Conservation (phyloP, 2,888 invertebrate genomes). For the Cerceris rybyensis region DNA sequence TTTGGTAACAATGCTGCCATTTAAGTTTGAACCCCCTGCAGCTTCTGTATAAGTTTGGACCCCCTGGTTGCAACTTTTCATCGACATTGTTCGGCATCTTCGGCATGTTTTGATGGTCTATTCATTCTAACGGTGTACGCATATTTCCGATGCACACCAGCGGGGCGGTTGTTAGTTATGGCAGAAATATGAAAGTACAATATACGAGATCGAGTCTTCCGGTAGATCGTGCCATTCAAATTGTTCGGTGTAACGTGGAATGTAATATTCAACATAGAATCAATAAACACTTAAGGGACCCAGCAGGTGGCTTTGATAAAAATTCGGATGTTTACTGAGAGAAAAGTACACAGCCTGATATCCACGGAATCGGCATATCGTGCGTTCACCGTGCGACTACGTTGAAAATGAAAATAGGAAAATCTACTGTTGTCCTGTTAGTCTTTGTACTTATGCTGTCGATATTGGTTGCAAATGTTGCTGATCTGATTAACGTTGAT, state of each 20-base stretch:
- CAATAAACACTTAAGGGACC: not conserved
- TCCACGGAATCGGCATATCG: conserved; percentile 16
- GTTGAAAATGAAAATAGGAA: conserved; percentile 85
- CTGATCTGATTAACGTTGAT: conserved; percentile 87
- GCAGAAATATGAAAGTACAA: too few species aligned
- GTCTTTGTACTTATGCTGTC: conserved; percentile 86
- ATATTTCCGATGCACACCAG: too few species aligned
- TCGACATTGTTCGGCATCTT: too few species aligned
- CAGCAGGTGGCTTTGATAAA: conserved; percentile 39
- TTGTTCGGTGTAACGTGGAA: not conserved
- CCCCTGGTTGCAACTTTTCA: too few species aligned
- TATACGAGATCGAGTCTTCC: not conserved
- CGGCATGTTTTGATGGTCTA: too few species aligned
- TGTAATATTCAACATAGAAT: not conserved
- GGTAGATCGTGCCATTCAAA: not conserved
- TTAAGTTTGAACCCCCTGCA: too few species aligned
- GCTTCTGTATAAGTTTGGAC: too few species aligned
- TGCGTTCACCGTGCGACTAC: not conserved
- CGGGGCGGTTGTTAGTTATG: too few species aligned
- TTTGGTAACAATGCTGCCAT: too few species aligned
- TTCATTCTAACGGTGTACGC: too few species aligned
- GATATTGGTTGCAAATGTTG: conserved; percentile 87
- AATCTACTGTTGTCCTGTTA: conserved; percentile 85
- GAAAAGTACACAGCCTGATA: conserved; percentile 15
- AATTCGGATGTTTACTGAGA: conserved; percentile 27